Evolutionary conservation across 1,140 invertebrate species (phyloP), one percentile per base, ranked within the genome.

Genomic region (Bombus superbus): DNA sequence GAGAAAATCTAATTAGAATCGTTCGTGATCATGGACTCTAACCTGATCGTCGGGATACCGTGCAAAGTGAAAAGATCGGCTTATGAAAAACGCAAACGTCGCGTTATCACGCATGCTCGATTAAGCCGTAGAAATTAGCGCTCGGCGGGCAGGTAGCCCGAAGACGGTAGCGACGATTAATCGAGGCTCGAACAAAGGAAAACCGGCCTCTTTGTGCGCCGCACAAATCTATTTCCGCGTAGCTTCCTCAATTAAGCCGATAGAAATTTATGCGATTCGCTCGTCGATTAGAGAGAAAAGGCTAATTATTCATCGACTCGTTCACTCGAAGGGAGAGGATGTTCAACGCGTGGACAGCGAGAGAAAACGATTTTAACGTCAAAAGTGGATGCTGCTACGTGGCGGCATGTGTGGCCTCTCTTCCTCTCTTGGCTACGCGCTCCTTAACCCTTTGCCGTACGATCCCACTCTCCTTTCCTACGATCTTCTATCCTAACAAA

Each of bases 211-310:
- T 81, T 81, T 85, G 78, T 73, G 42, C 69, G 40, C 71, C 44
- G n/a, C 28, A 59, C 62, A 47, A 88, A 89, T 89, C 66, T 76
- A 88, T 78, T 88, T 88, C 71, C 42, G 62, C 11, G 35, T 71
- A 71, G 80, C 88, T 89, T 89, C 88, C 88, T 89, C 87, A 83
- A 86, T 89, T 86, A 90, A 84, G 73, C 57, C 72, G 85, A 74
- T 81, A 78, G 85, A 90, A 86, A 84, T 86, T 83, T 62, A 81
- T 80, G 68, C 66, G 76, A 90, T 77, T 87, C 77, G 62, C 75
- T 86, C n/a, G 81, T 81, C 85, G 76, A 89, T 89, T 53, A 81
- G 64, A 80, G 64, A 81, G 64, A 68, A 64, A 44, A 9, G 53
- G 66, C 71, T 85, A 81, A 90, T 85, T 87, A 83, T 85, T 87